Evolutionary conservation across 1,140 invertebrate genomes (phyloP), one percentile per base, ranked within the genome.

Genomic region (Laupala kohalensis): DNA sequence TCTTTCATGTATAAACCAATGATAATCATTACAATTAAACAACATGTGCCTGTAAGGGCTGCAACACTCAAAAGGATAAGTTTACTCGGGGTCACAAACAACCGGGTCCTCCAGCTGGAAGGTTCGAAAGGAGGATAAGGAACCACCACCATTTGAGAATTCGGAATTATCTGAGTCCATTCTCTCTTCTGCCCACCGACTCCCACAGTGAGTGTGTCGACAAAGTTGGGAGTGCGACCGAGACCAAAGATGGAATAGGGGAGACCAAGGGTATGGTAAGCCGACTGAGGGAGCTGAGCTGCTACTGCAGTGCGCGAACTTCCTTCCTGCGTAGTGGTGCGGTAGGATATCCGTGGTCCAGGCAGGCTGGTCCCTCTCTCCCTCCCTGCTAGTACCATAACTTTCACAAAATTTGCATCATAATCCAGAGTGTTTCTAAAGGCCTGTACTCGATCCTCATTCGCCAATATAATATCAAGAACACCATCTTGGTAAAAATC

Each of bases 31-130:
- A 89, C 89, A 70, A 98, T 91, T 66, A 98, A 83, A 67, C 90
- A 82, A 78, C 96, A 96, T 4, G 96, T 93, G 24, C 89, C 92
- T 1, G 93, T 86, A 67, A 99, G 83, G 0, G 96, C 94, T 67
- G 90, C 88, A 0, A 95, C 94, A 78, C 95, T 98, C 79, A 96
- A 87, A 4, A 96, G 80, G 77, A 99, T 96, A 23, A 97, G 83
- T 80, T 95, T 93, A 79, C 94, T 97, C 0, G 97, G 96, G 0
- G 96, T 98, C 0, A 99, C 91, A 84, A 97, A 99, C 5, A 99
- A 81, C 78, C 96, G 93, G 25, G 89, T 93, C 74, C 89, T 90
- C 97, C 97, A 99, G 77, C 87, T 86, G 6, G 82, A 85, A 6
- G 94, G 90, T 66, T 92, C 83, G 73, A 87, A 81, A 4, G 88